phyloP scores from a whole-genome alignment of 2,113 vertebrate genomes.

The Brachirus orientalis region DNA sequence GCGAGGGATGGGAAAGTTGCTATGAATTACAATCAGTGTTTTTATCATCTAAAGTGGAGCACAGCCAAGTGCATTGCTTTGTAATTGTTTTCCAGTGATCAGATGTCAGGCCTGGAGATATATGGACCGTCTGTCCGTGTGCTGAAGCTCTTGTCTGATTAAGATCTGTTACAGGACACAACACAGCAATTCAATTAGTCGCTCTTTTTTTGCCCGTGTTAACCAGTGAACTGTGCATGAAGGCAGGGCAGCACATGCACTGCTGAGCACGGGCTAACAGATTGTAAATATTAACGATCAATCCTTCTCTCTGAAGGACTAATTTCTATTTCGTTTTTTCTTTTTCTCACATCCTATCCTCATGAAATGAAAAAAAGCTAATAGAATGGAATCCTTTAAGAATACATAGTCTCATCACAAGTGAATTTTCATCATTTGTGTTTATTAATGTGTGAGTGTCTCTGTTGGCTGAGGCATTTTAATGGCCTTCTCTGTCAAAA shows the following conservation, averaged over 20 bases:
- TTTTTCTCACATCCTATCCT: too few relatives aligned
- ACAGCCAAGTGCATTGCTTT: neutral
- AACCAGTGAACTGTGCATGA: conserved; percentile 48
- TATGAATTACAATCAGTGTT: conserved; percentile 1
- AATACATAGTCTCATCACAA: neutral
- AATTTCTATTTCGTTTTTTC: conserved; percentile 25
- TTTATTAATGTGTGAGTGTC: neutral
- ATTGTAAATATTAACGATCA: conserved; percentile 59
- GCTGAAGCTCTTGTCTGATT: conserved; percentile 45
- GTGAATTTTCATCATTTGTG: neutral
- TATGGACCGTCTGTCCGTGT: conserved; percentile 13
- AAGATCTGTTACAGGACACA: conserved; percentile 60
- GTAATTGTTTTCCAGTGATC: conserved; percentile 33
- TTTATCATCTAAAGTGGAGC: neutral
- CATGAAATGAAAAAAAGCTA: conserved; percentile 13
- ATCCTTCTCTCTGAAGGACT: conserved; percentile 31
- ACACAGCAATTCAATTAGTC: conserved; percentile 64
- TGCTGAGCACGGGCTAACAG: neutral
- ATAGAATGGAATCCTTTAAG: conserved; percentile 2
- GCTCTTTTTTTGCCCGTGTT: conserved; percentile 29
- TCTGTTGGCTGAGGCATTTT: conserved; percentile 19
- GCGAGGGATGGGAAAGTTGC: neutral
- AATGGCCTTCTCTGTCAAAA: conserved; percentile 42
- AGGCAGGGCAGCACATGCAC: conserved; percentile 23
- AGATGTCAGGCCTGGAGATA: conserved; percentile 37